Percentiles rank a stretch among this genome's conserved stretches.
phyloP scores from a whole-genome alignment of 2,113 vertebrate species.

The Microcebus griseorufus region DNA sequence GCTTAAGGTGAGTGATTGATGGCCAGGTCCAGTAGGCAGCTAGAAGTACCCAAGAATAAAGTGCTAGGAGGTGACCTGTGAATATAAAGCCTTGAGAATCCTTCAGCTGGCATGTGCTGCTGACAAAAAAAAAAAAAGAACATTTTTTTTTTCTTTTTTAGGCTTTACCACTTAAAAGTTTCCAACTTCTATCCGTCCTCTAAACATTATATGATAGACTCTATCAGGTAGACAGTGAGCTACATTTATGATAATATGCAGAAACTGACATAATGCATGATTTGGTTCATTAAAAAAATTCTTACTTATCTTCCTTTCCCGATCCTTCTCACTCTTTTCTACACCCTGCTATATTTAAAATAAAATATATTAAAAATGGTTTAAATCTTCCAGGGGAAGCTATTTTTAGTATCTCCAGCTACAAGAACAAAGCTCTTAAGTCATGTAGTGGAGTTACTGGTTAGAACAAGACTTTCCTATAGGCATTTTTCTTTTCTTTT shows the following conservation, averaged over 20 bases:
- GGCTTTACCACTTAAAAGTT: not conserved
- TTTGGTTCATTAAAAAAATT: not conserved
- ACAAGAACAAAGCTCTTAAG: not conserved
- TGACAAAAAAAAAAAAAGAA: not conserved
- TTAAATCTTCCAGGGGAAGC: not conserved
- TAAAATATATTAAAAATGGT: not conserved
- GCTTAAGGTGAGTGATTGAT: not conserved
- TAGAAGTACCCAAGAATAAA: not conserved
- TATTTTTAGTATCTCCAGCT: not conserved
- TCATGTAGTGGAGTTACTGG: not conserved
- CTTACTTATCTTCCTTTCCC: not conserved
- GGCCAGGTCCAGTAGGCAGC: not conserved
- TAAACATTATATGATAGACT: not conserved
- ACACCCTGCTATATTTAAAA: not conserved
- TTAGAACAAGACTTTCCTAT: not conserved
- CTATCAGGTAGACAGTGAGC: not conserved
- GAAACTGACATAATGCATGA: not conserved
- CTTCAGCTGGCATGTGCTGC: not conserved
- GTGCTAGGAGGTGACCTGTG: not conserved
- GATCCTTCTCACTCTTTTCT: not conserved
- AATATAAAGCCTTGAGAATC: not conserved
- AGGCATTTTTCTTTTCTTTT: not conserved
- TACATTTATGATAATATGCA: not conserved
- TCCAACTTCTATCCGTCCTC: not conserved
- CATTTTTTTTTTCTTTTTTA: not conserved